Evolutionary conservation across 2,113 vertebrate genomes (phyloP).

Genomic region (Saccopteryx bilineata): DNA sequence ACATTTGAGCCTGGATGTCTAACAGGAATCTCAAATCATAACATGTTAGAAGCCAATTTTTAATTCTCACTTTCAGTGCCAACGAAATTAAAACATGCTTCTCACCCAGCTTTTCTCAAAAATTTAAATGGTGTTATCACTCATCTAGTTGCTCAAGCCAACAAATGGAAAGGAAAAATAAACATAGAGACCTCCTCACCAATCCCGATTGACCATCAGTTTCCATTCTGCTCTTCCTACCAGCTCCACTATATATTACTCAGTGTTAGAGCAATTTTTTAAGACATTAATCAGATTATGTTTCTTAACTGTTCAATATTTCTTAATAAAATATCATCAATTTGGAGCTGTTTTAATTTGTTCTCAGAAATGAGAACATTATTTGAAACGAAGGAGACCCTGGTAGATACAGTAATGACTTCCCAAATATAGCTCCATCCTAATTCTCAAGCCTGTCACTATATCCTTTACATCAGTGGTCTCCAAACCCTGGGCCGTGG

Average conservation of each 20-base stretch:
- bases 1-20: not conserved
- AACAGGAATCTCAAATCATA: not conserved
- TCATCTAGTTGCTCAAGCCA: not conserved
- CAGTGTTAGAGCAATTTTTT: not conserved
- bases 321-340: not conserved
- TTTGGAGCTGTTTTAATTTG: not conserved
- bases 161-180: not conserved
- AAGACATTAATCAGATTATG: not conserved
- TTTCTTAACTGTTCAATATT: not conserved
- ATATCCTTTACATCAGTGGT: not conserved
- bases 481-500: too few relatives aligned
- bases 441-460: not conserved
- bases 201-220: not conserved
- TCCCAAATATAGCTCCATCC: not conserved
- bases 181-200: not conserved
- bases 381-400: not conserved
- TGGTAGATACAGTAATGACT: not conserved
- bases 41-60: not conserved
- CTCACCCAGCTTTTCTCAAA: not conserved
- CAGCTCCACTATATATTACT: not conserved
- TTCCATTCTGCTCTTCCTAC: not conserved
- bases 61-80: not conserved
- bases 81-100: not conserved
- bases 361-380: constrained; percentile 4
- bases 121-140: not conserved